Evolutionary conservation across 2,888 invertebrate genomes (phyloP).

Genomic region (Tribolium freemani): DNA sequence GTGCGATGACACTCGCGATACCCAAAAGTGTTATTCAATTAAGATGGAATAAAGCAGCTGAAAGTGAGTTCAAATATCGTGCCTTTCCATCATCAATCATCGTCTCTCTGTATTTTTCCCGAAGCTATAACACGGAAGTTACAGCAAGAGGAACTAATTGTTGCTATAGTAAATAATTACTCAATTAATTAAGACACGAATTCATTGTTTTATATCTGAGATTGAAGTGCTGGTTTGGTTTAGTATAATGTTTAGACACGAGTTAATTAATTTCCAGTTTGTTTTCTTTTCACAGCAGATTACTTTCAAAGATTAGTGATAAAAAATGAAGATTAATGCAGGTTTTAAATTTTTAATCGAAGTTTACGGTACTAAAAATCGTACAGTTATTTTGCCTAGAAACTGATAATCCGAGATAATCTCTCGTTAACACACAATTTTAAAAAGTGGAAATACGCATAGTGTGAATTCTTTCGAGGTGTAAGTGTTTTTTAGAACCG

Average conservation of each 20-base stretch:
- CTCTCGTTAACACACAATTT: not conserved
- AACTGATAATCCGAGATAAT: slow-evolving; percentile 17
- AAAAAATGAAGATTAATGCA: slow-evolving; percentile 32
- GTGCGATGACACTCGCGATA: slow-evolving; percentile 16
- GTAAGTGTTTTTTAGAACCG: slow-evolving; percentile 16
- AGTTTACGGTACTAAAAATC: not conserved
- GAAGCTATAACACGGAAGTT: slow-evolving; percentile 11
- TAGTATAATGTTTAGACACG: slow-evolving; percentile 22
- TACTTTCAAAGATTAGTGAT: slow-evolving; percentile 19
- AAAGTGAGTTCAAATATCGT: not conserved
- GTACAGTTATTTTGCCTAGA: slow-evolving; percentile 19
- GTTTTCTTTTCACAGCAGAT: slow-evolving; percentile 34
- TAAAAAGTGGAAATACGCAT: slow-evolving; percentile 9
- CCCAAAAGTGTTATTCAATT: slow-evolving; percentile 20
- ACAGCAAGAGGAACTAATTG: slow-evolving; percentile 28
- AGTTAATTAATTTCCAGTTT: slow-evolving; percentile 31
- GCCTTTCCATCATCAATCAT: not conserved
- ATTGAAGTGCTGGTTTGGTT: slow-evolving; percentile 1
- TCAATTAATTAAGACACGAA: slow-evolving; percentile 28
- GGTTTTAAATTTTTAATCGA: not conserved
- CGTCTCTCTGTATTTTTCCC: not conserved
- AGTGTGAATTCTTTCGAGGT: slow-evolving; percentile 13
- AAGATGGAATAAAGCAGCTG: slow-evolving; percentile 1
- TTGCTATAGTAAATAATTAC: slow-evolving; percentile 22
- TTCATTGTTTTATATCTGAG: slow-evolving; percentile 30